A percentile compares a stretch with the other conserved stretches of the same genome.
Conservation (phyloP, 2,797 vertebrate species). For the Synanceia verrucosa region DNA sequence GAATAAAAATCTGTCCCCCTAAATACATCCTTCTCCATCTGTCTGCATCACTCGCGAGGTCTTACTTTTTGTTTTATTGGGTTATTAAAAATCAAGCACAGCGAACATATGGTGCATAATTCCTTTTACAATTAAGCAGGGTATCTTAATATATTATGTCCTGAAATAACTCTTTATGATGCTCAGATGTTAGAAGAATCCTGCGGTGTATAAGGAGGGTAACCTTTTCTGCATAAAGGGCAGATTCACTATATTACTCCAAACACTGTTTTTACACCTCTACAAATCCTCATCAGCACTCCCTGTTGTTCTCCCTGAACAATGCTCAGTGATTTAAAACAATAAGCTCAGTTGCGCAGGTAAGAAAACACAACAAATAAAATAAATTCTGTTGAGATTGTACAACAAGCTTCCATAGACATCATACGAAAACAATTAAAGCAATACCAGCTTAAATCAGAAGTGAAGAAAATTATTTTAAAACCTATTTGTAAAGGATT, state of each 20-base stretch:
- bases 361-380: too few species aligned
- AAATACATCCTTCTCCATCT: background rate
- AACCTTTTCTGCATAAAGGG: background rate
- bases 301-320: conserved; percentile 8
- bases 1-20: background rate
- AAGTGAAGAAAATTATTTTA: too few species aligned
- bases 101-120: conserved; percentile 28
- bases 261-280: background rate
- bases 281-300: background rate
- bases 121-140: background rate
- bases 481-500: background rate
- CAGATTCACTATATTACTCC: background rate
- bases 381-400: too few species aligned
- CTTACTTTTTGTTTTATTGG: conserved; percentile 17
- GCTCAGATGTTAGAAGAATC: conserved; percentile 6
- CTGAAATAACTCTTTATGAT: background rate
- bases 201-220: background rate
- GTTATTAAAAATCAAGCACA: conserved; percentile 1
- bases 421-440: too few species aligned
- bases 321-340: too few species aligned
- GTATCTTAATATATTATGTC: background rate
- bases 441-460: too few species aligned
- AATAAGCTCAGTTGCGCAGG: too few species aligned
- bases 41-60: background rate
- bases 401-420: too few species aligned